phyloP scores from a whole-genome alignment of 2,113 vertebrate genomes.

The Urocolius indicus region DNA sequence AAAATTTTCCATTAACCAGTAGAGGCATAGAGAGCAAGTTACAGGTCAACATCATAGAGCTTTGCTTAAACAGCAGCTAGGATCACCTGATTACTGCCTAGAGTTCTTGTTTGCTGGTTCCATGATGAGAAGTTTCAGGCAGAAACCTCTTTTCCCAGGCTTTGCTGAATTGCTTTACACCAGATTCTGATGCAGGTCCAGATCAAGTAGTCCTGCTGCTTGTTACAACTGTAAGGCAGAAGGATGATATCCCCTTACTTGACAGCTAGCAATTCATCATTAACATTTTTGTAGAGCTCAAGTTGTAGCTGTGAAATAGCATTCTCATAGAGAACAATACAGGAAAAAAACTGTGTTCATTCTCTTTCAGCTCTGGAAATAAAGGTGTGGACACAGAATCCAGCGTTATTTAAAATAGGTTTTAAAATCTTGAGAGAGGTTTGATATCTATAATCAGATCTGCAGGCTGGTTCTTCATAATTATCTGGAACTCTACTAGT shows the following conservation, averaged over 20 bases:
- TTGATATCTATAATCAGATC: conserved; percentile 41
- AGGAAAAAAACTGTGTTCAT: not conserved
- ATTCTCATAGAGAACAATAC: not conserved
- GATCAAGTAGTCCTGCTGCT: not conserved
- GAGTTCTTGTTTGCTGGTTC: not conserved
- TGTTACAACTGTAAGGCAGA: not conserved
- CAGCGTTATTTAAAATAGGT: not conserved
- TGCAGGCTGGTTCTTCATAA: conserved; percentile 10
- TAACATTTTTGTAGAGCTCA: not conserved
- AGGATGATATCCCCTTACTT: not conserved
- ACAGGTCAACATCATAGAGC: rapidly evolving
- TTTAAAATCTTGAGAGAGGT: not conserved
- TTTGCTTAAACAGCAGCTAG: rapidly evolving
- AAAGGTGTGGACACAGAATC: not conserved
- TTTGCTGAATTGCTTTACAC: not conserved
- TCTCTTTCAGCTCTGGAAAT: conserved; percentile 1
- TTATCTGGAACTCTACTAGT: not conserved
- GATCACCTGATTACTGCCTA: rapidly evolving
- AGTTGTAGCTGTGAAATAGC: not conserved
- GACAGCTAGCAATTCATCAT: not conserved
- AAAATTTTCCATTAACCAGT: not conserved
- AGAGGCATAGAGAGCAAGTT: not conserved
- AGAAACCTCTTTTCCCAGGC: not conserved
- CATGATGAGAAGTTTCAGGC: not conserved
- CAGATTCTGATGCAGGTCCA: not conserved